phyloP scores from a whole-genome alignment of 2,797 vertebrate genomes.

The Varecia variegata region DNA sequence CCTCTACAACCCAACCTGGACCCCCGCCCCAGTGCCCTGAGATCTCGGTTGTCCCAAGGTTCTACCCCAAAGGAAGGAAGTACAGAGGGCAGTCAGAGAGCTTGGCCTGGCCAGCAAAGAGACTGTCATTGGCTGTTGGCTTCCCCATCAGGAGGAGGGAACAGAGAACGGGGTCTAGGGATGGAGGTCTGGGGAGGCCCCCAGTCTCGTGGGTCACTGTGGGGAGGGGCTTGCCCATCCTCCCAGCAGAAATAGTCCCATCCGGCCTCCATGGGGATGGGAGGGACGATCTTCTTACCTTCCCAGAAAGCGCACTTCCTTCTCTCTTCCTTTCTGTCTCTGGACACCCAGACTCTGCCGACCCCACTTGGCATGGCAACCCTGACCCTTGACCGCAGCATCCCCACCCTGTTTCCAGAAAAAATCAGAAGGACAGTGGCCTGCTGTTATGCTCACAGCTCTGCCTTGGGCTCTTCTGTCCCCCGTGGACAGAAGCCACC shows the following conservation, averaged over 20 bases:
- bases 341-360: not conserved
- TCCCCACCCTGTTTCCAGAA: not conserved
- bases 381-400: not conserved
- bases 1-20: not conserved
- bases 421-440: not conserved
- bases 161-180: not conserved
- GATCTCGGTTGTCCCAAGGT: not conserved
- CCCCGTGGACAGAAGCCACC: not conserved
- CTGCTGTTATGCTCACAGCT: not conserved
- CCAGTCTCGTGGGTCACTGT: not conserved
- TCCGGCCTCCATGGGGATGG: not conserved
- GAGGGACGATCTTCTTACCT: not conserved
- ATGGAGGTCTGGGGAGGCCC: no score
- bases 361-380: not conserved
- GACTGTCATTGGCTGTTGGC: not conserved
- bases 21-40: not conserved
- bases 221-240: not conserved
- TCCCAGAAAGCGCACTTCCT: not conserved
- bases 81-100: not conserved
- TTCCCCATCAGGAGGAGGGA: not conserved
- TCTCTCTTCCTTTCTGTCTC: not conserved
- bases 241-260: not conserved
- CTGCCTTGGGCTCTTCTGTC: not conserved
- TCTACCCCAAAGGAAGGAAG: not conserved
- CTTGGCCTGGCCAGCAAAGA: not conserved